These are phyloP conservation scores for Actinia tenebrosa DNA, from an alignment of 64 coral and sea anemone genomes.

Conservation along the genomic window DNA sequence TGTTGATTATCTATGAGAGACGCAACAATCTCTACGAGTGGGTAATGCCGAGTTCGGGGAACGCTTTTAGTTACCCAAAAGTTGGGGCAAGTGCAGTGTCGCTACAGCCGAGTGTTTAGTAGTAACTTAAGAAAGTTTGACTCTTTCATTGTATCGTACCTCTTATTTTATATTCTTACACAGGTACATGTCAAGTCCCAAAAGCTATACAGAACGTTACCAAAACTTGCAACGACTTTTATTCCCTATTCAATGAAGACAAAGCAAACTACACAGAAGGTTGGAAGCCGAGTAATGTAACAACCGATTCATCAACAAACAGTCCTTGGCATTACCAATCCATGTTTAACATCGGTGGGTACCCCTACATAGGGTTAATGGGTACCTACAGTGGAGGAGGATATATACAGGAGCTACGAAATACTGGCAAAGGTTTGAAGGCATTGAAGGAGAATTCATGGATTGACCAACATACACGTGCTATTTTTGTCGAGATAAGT, in stretches of 20 bases:
- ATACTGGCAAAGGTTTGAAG: conserved; percentile 17
- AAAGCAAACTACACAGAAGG: conserved; percentile 35
- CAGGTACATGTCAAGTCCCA: conserved; percentile 34
- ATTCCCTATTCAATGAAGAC: conserved; percentile 60
- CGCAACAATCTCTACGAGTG: too few species aligned
- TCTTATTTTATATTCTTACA: not conserved
- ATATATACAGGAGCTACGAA: conserved; percentile 24
- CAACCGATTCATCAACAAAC: not conserved
- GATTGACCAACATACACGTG: conserved; percentile 71
- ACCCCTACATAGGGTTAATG: conserved; percentile 40
- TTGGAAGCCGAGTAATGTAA: conserved; percentile 16
- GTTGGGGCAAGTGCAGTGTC: too few species aligned
- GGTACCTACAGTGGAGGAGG: conserved; percentile 62
- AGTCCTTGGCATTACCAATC: conserved; percentile 50
- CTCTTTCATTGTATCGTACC: not conserved
- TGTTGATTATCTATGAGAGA: too few species aligned
- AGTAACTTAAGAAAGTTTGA: too few species aligned
- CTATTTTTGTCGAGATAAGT: conserved; percentile 78
- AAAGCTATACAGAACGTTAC: conserved; percentile 9
- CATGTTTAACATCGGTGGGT: conserved; percentile 23
- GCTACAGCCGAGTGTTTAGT: too few species aligned
- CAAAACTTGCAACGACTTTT: conserved; percentile 41
- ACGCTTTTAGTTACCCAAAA: too few species aligned
- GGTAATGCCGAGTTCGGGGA: too few species aligned
- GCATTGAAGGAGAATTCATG: conserved; percentile 54